Percentiles rank a stretch among this genome's conserved stretches.
These are phyloP conservation scores for Leucoraja erinaceus DNA, from an alignment of 2,113 vertebrate genomes.

Conservation along the genomic window DNA sequence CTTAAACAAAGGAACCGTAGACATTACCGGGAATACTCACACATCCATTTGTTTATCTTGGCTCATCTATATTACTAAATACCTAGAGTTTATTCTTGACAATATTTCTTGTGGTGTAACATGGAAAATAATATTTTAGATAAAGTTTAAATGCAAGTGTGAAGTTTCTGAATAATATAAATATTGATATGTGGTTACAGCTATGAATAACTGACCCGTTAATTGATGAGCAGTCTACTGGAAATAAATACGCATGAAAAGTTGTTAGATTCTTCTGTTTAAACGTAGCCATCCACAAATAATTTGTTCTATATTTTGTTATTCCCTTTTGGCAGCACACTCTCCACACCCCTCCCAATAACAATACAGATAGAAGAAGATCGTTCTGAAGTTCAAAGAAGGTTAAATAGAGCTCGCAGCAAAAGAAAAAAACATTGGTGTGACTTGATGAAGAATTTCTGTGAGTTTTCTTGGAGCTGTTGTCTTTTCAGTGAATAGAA, in stretches of 20 bases:
- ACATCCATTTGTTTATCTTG: neutral
- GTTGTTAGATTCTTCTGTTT: neutral
- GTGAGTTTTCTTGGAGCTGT: neutral
- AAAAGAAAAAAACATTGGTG: neutral
- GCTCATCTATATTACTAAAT: neutral
- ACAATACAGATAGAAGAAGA: neutral
- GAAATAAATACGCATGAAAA: neutral
- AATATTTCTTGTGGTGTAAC: neutral
- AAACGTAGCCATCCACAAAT: neutral
- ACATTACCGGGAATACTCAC: neutral
- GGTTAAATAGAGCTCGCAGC: neutral
- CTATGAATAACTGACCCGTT: neutral
- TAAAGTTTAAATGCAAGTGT: neutral
- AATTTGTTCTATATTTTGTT: neutral
- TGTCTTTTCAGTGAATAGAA: slow-evolving; percentile 24
- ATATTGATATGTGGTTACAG: neutral
- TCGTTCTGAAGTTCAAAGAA: neutral
- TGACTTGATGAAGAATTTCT: neutral
- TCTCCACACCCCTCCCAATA: neutral
- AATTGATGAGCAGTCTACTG: neutral
- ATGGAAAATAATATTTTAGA: neutral
- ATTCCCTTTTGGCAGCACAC: neutral
- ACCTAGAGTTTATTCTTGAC: neutral
- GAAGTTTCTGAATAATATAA: neutral
- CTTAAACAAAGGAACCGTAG: neutral